Evolutionary conservation across 2,888 invertebrate genomes (phyloP).

Genomic region (Mimachlamys varia): DNA sequence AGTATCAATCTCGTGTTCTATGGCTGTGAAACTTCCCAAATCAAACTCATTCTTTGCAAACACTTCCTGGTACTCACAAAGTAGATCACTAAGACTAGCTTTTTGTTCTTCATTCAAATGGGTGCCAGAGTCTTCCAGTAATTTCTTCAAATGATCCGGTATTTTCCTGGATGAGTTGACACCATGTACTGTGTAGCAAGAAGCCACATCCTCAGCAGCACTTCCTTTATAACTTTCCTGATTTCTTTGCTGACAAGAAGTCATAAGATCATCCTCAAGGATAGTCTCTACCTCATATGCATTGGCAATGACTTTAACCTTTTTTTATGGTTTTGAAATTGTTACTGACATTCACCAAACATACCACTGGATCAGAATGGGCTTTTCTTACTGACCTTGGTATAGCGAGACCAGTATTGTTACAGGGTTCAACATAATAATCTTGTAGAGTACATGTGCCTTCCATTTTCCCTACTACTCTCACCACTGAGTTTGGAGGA

Average conservation of each 20-base stretch:
- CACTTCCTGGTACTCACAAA: conserved; percentile 45
- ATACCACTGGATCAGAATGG: conserved; percentile 39
- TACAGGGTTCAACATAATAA: conserved; percentile 48
- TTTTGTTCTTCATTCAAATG: conserved; percentile 38
- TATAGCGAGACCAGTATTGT: conserved; percentile 41
- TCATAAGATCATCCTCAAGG: not conserved
- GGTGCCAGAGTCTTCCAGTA: conserved; percentile 30
- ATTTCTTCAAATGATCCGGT: conserved; percentile 39
- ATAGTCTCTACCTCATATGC: conserved; percentile 40
- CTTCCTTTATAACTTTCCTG: not conserved
- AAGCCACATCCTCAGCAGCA: not conserved
- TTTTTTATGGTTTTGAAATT: conserved; percentile 38
- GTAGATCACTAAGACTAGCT: conserved; percentile 25
- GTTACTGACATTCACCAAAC: conserved; percentile 46
- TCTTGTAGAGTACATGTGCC: conserved; percentile 36
- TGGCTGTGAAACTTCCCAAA: conserved; percentile 47
- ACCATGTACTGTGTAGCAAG: not conserved
- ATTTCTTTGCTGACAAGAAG: too few relatives aligned
- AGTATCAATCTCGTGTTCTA: conserved; percentile 56
- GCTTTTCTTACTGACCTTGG: conserved; percentile 44
- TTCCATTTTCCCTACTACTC: conserved; percentile 39
- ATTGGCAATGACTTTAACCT: conserved; percentile 43
- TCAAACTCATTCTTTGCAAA: conserved; percentile 53
- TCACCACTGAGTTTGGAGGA: conserved; percentile 49
- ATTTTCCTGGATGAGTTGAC: not conserved